Percentiles rank a stretch among this genome's conserved stretches.
phyloP scores from a whole-genome alignment of 2,888 invertebrate genomes.

The Melanostoma scalare region DNA sequence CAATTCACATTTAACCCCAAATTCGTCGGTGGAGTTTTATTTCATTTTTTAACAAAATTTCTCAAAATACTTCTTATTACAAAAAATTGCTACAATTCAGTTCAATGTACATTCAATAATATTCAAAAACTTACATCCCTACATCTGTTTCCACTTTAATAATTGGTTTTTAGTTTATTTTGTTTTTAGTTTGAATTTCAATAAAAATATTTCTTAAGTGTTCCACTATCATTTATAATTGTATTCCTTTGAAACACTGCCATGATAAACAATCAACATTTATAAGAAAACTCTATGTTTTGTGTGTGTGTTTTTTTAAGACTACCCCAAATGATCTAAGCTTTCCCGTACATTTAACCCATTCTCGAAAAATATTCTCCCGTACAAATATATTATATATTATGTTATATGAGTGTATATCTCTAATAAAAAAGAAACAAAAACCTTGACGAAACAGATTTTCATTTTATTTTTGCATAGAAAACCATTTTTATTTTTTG shows the following conservation, averaged over 20 bases:
- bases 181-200: conserved; percentile 27
- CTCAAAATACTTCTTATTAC: conserved; percentile 50
- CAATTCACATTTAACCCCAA: conserved; percentile 43
- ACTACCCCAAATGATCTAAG: conserved; percentile 55
- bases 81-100: conserved; percentile 67
- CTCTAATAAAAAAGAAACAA: conserved; percentile 53
- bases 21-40: conserved; percentile 33
- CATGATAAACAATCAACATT: conserved; percentile 65
- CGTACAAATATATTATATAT: conserved; percentile 60
- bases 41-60: conserved; percentile 57
- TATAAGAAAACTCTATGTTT: conserved; percentile 46
- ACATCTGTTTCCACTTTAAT: not conserved
- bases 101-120: conserved; percentile 69
- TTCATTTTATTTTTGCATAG: conserved; percentile 28
- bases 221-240: conserved; percentile 24
- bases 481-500: conserved; percentile 40
- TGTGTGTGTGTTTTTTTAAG: not conserved
- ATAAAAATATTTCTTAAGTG: conserved; percentile 47
- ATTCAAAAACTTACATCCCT: conserved; percentile 36
- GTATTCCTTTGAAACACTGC: not conserved
- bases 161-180: not conserved
- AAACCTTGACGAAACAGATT: conserved; percentile 57
- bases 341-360: conserved; percentile 37
- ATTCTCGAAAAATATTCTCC: conserved; percentile 67
- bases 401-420: conserved; percentile 50